Evolutionary conservation across 1,140 invertebrate genomes (phyloP).

Genomic region (Caenorhabditis remanei): DNA sequence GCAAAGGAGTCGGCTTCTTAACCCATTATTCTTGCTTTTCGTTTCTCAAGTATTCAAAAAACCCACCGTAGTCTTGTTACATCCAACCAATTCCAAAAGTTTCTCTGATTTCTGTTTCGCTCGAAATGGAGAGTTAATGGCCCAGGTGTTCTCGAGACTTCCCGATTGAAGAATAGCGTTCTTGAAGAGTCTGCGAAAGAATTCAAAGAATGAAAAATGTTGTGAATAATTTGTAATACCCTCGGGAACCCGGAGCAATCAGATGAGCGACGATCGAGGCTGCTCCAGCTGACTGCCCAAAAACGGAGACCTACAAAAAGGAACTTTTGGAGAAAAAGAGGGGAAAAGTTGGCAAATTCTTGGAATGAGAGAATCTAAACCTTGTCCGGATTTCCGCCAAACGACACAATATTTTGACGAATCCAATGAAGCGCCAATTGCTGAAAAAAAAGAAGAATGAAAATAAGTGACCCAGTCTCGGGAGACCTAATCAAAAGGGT

Average conservation of each 20-base stretch:
- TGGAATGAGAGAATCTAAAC: background rate
- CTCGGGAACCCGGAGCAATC: conserved; percentile 87
- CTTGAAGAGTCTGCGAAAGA: conserved; percentile 83
- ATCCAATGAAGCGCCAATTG: conserved; percentile 91
- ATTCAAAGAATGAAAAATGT: background rate
- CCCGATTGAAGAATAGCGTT: conserved; percentile 83
- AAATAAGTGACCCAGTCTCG: conserved; percentile 6
- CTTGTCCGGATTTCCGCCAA: conserved; percentile 88
- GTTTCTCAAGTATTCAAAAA: too few species aligned
- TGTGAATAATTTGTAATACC: conserved; percentile 75
- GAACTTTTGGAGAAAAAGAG: background rate
- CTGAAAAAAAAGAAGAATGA: conserved; percentile 59
- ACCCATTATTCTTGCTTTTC: too few species aligned
- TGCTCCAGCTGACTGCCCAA: conserved; percentile 95
- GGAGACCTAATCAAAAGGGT: conserved; percentile 54
- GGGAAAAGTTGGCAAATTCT: background rate
- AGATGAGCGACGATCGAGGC: conserved; percentile 92
- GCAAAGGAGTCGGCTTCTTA: too few species aligned
- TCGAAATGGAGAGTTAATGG: conserved; percentile 74
- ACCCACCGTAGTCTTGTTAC: conserved; percentile 71
- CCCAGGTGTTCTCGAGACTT: conserved; percentile 74
- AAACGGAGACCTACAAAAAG: conserved; percentile 85
- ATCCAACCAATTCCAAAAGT: conserved; percentile 71
- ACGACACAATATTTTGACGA: conserved; percentile 90
- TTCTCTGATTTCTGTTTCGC: conserved; percentile 72